A percentile compares a stretch with the other conserved stretches of the same genome.
Evolutionary conservation across 2,888 invertebrate genomes (phyloP).

Genomic region (Philaethria dido): DNA sequence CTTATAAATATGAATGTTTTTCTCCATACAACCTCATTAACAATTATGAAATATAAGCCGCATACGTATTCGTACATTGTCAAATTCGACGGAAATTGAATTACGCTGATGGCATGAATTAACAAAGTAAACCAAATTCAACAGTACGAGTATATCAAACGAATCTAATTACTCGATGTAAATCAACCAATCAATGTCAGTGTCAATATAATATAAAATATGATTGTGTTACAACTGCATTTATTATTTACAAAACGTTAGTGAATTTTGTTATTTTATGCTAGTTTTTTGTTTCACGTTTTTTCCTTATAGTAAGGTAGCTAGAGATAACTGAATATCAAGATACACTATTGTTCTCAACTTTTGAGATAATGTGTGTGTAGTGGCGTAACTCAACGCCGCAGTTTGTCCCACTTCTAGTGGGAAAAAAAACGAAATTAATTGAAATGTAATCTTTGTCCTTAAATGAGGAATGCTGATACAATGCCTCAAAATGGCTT

Average conservation of each 20-base stretch:
- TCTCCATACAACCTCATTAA: neutral
- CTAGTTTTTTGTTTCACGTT: neutral
- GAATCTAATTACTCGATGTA: slow-evolving; percentile 28
- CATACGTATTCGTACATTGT: slow-evolving; percentile 29
- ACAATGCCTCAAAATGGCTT: too few species aligned
- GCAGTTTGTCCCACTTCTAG: too few species aligned
- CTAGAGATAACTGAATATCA: too few species aligned
- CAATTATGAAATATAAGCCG: slow-evolving; percentile 18
- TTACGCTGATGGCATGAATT: slow-evolving; percentile 27
- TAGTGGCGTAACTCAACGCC: too few species aligned
- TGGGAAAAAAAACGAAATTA: too few species aligned
- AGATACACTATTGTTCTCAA: too few species aligned
- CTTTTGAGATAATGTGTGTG: too few species aligned
- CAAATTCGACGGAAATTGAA: slow-evolving; percentile 27
- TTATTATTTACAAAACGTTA: neutral
- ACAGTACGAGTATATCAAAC: slow-evolving; percentile 35
- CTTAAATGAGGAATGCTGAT: too few species aligned
- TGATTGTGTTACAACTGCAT: neutral
- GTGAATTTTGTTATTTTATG: neutral
- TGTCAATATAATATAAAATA: slow-evolving; percentile 19
- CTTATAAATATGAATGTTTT: neutral
- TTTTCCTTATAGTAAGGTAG: too few species aligned
- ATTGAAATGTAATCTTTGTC: too few species aligned
- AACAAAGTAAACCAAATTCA: slow-evolving; percentile 29
- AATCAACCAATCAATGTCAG: slow-evolving; percentile 26